phyloP scores from a whole-genome alignment of 2,113 vertebrate species.

The Plectropomus leopardus region DNA sequence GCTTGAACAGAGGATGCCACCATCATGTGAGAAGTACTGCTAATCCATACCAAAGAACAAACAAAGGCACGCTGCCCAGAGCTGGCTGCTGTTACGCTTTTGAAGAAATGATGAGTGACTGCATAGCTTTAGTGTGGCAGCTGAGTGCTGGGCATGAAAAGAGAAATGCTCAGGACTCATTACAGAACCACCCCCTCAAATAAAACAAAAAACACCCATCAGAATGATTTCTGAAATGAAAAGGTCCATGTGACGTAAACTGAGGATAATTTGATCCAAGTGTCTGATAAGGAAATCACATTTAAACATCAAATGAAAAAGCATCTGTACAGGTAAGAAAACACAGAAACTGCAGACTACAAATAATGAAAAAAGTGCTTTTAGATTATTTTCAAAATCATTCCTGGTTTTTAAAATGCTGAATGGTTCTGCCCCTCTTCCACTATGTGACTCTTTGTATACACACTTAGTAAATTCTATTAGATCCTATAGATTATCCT shows the following conservation, averaged over 20 bases:
- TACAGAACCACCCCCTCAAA: not conserved
- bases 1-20: conserved; percentile 31
- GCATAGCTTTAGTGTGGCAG: not conserved
- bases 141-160: conserved; percentile 1
- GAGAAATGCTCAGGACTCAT: conserved; percentile 1
- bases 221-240: not conserved
- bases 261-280: not conserved
- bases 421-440: no score
- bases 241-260: not conserved
- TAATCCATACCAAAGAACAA: conserved; percentile 45
- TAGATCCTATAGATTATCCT: no score
- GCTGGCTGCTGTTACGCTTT: conserved; percentile 14
- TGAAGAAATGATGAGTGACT: conserved; percentile 8
- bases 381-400: no score
- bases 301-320: not conserved
- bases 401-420: no score
- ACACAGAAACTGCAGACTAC: not conserved
- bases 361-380: not conserved
- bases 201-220: conserved; percentile 8
- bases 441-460: no score
- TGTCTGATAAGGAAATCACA: not conserved
- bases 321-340: no score
- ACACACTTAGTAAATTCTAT: no score
- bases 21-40: conserved; percentile 58
- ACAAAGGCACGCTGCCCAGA: conserved; percentile 30